phyloP scores from a whole-genome alignment of 2,113 vertebrate genomes.

The Cervus canadensis region DNA sequence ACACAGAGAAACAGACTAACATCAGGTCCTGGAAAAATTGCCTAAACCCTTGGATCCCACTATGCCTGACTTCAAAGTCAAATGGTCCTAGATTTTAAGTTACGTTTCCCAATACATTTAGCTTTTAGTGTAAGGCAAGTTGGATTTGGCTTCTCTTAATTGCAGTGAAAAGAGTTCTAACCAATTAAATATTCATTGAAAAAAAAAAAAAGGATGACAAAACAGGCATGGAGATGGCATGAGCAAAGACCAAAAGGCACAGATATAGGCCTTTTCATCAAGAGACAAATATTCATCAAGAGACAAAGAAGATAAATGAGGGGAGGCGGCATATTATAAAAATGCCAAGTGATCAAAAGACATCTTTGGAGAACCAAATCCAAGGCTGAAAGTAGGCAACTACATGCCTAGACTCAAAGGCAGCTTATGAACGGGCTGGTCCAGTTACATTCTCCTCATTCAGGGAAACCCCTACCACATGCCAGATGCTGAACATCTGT shows the following conservation, averaged over 20 bases:
- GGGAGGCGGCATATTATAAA: not conserved
- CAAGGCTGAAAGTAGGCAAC: slow-evolving; percentile 13
- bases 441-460: slow-evolving; percentile 51
- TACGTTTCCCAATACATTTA: not conserved
- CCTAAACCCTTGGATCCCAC: not conserved
- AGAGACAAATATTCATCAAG: not conserved
- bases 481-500: slow-evolving; percentile 66
- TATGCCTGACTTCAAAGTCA: not conserved
- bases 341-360: not conserved
- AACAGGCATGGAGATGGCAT: not conserved
- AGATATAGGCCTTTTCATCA: not conserved
- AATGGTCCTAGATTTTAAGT: not conserved
- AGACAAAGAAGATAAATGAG: not conserved
- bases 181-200: not conserved
- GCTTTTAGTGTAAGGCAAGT: not conserved
- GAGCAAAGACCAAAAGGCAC: not conserved
- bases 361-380: not conserved
- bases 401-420: slow-evolving; percentile 18
- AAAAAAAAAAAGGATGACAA: not conserved
- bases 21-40: not conserved
- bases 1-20: not conserved
- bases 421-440: slow-evolving; percentile 48
- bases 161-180: not conserved
- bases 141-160: not conserved
- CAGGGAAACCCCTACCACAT: slow-evolving; percentile 30